Conservation (phyloP, 2,797 vertebrate genomes). For the Falco cherrug region DNA sequence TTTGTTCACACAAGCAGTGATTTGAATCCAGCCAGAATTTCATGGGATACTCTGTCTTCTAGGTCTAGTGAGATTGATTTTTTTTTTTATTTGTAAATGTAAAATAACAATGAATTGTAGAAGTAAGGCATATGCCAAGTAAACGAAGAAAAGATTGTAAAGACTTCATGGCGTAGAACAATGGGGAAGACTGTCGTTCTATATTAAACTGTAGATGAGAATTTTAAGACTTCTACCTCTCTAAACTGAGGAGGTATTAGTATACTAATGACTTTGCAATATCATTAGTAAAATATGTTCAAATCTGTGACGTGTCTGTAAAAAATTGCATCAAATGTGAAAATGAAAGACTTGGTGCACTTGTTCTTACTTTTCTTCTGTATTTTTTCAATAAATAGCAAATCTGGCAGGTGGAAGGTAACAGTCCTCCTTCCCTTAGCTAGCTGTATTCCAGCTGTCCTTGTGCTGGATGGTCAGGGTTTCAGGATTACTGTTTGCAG, state of each 20-base stretch:
- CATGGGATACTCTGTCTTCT: background rate
- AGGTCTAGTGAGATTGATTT: background rate
- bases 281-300: background rate
- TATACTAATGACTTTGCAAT: background rate
- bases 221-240: background rate
- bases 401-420: background rate
- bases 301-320: background rate
- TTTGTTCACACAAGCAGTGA: background rate
- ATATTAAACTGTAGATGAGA: background rate
- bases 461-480: background rate
- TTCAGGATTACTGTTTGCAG: background rate
- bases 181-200: background rate
- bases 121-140: background rate
- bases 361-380: background rate
- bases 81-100: background rate
- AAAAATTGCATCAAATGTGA: background rate
- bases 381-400: background rate
- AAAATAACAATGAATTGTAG: background rate
- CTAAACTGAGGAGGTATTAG: background rate
- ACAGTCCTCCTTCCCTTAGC: background rate
- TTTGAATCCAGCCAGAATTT: background rate
- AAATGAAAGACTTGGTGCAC: background rate
- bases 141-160: background rate
- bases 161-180: background rate
- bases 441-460: background rate